Conservation (phyloP, 2,797 vertebrate species). For the Pseudotriccus pelzelni region DNA sequence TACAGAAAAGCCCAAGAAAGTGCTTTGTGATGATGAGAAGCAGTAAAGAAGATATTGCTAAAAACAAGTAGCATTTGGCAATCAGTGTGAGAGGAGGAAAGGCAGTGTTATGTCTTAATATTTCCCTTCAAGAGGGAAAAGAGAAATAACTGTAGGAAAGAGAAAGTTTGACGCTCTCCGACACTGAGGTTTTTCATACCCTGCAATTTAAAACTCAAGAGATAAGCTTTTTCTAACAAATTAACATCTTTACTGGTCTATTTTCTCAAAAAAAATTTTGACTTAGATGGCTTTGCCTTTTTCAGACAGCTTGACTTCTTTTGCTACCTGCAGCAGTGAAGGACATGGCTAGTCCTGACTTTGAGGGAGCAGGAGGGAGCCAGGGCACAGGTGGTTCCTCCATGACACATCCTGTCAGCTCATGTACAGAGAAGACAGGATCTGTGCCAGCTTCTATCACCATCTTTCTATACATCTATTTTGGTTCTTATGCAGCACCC, state of each 20-base stretch:
- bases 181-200: background rate
- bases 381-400: conserved; percentile 40
- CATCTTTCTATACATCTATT: conserved; percentile 49
- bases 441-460: background rate
- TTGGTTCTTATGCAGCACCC: conserved; percentile 10
- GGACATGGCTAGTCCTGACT: background rate
- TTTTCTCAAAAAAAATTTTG: background rate
- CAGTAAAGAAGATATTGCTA: background rate
- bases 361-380: background rate
- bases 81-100: background rate
- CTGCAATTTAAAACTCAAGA: background rate
- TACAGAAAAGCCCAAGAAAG: background rate
- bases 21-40: background rate
- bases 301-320: background rate
- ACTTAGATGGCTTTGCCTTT: background rate
- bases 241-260: background rate
- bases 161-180: background rate
- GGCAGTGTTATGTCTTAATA: background rate
- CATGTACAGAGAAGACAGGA: background rate
- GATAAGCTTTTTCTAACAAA: background rate
- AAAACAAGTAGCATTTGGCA: background rate
- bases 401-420: conserved; percentile 15
- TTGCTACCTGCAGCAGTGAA: background rate
- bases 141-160: background rate
- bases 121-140: background rate